Evolutionary conservation across 2,113 vertebrate species (phyloP), one percentile per base, ranked within the genome.

Genomic region (Tiliqua scincoides): DNA sequence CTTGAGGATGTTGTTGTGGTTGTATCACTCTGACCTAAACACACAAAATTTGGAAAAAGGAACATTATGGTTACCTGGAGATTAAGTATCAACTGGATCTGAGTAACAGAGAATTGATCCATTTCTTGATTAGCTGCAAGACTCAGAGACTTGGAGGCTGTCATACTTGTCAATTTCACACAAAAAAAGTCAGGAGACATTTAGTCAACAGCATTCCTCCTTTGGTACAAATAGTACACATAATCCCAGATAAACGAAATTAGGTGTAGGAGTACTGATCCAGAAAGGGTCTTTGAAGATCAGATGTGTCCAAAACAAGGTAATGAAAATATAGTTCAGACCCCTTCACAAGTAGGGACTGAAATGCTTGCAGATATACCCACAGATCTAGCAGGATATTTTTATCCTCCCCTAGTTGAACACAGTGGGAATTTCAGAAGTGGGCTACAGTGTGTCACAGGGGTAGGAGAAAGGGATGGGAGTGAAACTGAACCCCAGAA

Each of bases 11-110:
- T 93, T 72, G 96, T 95, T 59, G 95, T 95, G 37, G 96, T 95
- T 14, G 95, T 93, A 80, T 97, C 97, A n/a, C 96, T 98, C 88
- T 98, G 98, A 92, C 98, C 98, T 99, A 87, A 10, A 89, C 54
- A 72, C 2, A 6, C 67, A 79, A 30, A 21, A 11, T 65, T 1
- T 35, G 70, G 75, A 71, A 81, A 8, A 30, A 73, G 25, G 43
- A 0, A 74, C 18, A 40, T 4, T 74, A 68, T 40, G 40, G 48
- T 32, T 82, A 52, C 20, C 25, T 83, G 54, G 52, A 62, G 21
- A 30, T 59, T 9, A 85, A 77, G 10, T n/a, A n/a, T 54, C 18
- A 40, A 3, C 21, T 63, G 17, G 20, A 73, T 18, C 10, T n/a
- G 43, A 62, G 6, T 35, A 20, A 63, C 18, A 43, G 59, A 65